Conservation (phyloP, 2,113 vertebrate species). For the Megaleporinus macrocephalus region DNA sequence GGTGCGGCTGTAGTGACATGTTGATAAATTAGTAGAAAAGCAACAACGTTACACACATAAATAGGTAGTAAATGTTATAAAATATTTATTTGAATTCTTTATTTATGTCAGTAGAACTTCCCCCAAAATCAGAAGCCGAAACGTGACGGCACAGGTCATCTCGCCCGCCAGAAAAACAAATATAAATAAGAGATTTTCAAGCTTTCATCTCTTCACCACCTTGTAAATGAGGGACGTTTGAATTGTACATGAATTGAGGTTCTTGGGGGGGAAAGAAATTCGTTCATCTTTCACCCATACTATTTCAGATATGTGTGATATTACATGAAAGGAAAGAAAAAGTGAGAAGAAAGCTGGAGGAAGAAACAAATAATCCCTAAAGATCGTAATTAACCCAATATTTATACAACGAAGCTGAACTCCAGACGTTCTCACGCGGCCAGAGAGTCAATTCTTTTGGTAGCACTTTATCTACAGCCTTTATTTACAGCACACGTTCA, state of each 20-base stretch:
- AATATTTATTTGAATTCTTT: slow-evolving; percentile 33
- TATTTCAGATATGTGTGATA: background rate
- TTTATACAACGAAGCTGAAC: background rate
- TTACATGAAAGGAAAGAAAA: background rate
- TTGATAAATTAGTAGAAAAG: background rate
- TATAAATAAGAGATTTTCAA: slow-evolving; percentile 39
- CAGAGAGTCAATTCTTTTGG: background rate
- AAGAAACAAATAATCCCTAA: background rate
- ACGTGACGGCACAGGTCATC: background rate
- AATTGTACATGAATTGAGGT: no score
- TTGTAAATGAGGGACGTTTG: no score
- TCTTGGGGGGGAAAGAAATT: no score
- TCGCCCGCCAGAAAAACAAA: background rate
- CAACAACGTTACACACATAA: no score
- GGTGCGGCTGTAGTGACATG: background rate
- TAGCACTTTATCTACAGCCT: background rate
- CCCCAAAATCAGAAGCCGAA: slow-evolving; percentile 2
- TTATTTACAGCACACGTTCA: background rate
- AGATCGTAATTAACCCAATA: background rate
- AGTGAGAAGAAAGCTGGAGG: background rate
- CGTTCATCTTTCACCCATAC: background rate
- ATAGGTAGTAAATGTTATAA: slow-evolving; percentile 30
- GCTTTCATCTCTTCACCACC: background rate
- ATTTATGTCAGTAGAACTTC: background rate
- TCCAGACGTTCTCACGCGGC: background rate